Conservation (phyloP, 2,888 invertebrate species). For the Luperina nickerlii region DNA sequence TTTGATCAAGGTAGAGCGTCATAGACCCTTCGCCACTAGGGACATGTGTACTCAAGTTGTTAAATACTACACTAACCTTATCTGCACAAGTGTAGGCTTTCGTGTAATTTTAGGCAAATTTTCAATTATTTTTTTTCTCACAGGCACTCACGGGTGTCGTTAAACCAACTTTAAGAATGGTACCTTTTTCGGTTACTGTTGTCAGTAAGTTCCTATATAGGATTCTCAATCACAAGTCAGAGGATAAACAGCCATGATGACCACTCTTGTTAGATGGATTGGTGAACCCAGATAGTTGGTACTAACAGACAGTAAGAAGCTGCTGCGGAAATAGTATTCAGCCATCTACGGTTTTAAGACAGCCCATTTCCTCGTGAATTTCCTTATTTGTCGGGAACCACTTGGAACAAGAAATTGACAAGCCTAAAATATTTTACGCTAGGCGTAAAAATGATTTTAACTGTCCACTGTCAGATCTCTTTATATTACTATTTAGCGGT, state of each 20-base stretch:
- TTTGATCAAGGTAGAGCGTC: not conserved
- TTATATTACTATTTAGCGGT: not conserved
- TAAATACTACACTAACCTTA: not conserved
- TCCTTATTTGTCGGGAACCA: not conserved
- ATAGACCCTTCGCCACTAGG: not conserved
- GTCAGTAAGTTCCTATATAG: not conserved
- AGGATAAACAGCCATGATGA: not conserved
- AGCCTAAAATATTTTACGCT: not conserved
- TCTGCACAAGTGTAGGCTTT: not conserved
- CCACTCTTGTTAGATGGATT: not conserved
- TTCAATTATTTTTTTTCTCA: not conserved
- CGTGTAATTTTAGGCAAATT: not conserved
- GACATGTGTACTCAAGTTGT: not conserved
- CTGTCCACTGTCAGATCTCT: not conserved
- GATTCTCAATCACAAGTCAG: not conserved
- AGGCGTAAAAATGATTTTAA: not conserved
- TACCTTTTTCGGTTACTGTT: not conserved
- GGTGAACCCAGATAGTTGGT: not conserved
- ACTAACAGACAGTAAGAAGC: not conserved
- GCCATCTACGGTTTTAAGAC: not conserved
- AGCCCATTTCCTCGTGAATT: too few relatives aligned
- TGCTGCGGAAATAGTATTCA: slow-evolving; percentile 12
- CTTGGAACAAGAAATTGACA: slow-evolving; percentile 1
- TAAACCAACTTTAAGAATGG: not conserved
- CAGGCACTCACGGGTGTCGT: not conserved